These are phyloP conservation scores for Nipponia nippon DNA, from an alignment of 2,113 vertebrate genomes.

Conservation along the genomic window DNA sequence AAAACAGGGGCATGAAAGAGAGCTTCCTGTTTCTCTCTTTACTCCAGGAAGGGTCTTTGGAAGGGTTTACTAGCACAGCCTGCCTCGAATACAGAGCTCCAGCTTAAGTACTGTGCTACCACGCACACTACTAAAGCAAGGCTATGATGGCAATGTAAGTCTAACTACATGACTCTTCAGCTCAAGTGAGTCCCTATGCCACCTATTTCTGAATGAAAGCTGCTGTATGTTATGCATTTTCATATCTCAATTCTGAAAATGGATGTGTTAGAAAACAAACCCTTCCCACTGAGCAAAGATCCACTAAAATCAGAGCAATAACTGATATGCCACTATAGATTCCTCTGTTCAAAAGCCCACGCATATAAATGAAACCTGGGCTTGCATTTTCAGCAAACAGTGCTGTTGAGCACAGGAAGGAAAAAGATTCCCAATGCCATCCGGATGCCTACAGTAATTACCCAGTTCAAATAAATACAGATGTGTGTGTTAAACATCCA, in stretches of 20 bases:
- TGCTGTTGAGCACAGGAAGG: background rate
- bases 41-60: background rate
- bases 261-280: background rate
- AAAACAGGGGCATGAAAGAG: conserved; percentile 33
- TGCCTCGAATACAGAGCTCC: background rate
- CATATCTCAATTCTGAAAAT: background rate
- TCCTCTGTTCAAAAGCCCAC: background rate
- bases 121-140: background rate
- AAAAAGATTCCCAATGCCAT: background rate
- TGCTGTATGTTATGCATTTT: background rate
- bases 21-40: background rate
- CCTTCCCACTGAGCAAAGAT: background rate
- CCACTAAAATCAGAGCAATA: background rate
- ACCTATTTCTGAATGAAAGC: background rate
- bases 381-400: background rate
- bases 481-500: background rate
- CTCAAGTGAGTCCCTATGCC: background rate
- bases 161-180: background rate
- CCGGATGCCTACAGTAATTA: background rate
- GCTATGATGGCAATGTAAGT: background rate
- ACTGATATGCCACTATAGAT: background rate
- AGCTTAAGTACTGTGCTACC: background rate
- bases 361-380: background rate
- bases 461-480: background rate
- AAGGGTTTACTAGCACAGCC: background rate